Evolutionary conservation across 2,888 invertebrate genomes (phyloP), one percentile per base, ranked within the genome.

Genomic region (Cataglyphis albicans): DNA sequence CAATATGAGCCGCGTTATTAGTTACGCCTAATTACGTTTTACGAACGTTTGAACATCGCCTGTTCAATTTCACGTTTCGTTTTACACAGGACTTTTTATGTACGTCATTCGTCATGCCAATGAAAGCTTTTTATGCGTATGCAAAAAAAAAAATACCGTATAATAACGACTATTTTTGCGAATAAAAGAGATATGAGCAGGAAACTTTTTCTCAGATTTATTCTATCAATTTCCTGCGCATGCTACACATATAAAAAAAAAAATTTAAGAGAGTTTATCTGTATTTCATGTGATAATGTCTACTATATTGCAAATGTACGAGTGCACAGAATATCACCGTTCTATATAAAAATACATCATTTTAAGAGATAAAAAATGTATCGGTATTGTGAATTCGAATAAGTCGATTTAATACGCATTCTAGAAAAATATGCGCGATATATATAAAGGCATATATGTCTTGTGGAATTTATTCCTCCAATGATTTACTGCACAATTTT

Each of bases 11-110:
- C 59, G 32, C 2, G 61, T 74, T 44, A 61, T 73, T 74, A 74
- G 44, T 74, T 41, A 32, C 44, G n/a, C 2, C 44, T 63, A 75
- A 52, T 75, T 48, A 48, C 18, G 44, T 63, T 74, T 74, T 63
- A 74, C 4, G 32, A 63, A 44, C 44, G 74, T 75, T 75, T 35
- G 25, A n/a, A n/a, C 41, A 15, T 61, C 41, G 41, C 59, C 12
- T 59, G 73, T 29, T n/a, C 73, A 12, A 48, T 32, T 15, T 61
- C 44, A 61, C 18, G 48, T 52, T 64, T 48, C 18, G 18, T 63
- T 75, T 63, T 63, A 63, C 32, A 12, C 1, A 21, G 5, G n/a
- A 44, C 15, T 32, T 74, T 41, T 74, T 38, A 25, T 55, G 18
- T 38, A 25, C 38, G 18, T 73, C 18, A 61, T 32, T 32, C 18